Conservation (phyloP, 2,888 invertebrate genomes). For the Drosophila mulleri region DNA sequence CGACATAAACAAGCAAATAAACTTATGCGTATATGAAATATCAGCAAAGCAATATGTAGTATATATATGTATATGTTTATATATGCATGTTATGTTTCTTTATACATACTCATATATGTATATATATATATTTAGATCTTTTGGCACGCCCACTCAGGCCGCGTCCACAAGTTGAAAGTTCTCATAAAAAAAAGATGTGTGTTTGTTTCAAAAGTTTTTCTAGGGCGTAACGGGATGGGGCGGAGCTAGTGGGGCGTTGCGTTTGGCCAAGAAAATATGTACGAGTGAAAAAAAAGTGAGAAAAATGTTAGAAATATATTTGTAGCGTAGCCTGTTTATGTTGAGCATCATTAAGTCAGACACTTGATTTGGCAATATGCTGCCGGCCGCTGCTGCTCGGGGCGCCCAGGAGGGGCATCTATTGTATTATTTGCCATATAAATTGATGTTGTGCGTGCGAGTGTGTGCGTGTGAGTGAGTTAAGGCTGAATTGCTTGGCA, state of each 20-base stretch:
- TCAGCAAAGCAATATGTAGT: slow-evolving; percentile 50
- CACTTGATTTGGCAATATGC: slow-evolving; percentile 77
- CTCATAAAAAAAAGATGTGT: slow-evolving; percentile 66
- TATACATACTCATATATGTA: slow-evolving; percentile 1
- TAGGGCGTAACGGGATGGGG: background rate
- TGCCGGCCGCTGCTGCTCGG: slow-evolving; percentile 32
- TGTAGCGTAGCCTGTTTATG: slow-evolving; percentile 68
- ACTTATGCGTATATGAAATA: slow-evolving; percentile 68
- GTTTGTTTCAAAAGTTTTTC: slow-evolving; percentile 26
- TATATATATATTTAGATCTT: slow-evolving; percentile 24
- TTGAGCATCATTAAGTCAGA: slow-evolving; percentile 79
- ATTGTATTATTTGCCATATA: slow-evolving; percentile 79
- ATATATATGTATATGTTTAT: slow-evolving; percentile 2
- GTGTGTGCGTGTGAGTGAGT: slow-evolving; percentile 36
- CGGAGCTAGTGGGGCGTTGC: slow-evolving; percentile 11
- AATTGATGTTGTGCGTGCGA: slow-evolving; percentile 50
- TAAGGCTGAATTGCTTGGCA: slow-evolving; percentile 43
- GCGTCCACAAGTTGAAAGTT: slow-evolving; percentile 76
- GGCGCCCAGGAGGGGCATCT: slow-evolving; percentile 46
- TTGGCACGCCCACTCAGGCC: slow-evolving; percentile 43
- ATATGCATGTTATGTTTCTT: background rate
- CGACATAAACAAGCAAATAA: slow-evolving; percentile 70
- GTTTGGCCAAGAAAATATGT: slow-evolving; percentile 40
- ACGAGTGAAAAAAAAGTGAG: slow-evolving; percentile 15
- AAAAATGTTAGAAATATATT: slow-evolving; percentile 47